Evolutionary conservation across 1,140 invertebrate genomes (phyloP).

Genomic region (Leptoteleia sp.): DNA sequence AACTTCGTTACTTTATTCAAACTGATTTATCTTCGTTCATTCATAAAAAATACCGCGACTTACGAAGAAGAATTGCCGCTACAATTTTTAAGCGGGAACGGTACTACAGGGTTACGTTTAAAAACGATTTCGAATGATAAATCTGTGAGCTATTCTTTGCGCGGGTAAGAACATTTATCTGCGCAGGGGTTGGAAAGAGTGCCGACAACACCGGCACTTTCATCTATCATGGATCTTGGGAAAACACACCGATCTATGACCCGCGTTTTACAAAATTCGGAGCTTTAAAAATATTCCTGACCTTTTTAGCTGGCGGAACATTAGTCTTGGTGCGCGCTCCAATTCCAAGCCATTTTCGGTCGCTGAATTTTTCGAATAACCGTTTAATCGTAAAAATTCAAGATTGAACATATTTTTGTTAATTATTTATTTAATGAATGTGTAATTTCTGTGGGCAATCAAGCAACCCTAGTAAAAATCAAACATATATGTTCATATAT

Average conservation of each 20-base stretch:
- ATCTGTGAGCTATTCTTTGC: constrained; percentile 76
- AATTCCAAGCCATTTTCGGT: background rate
- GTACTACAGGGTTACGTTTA: constrained; percentile 41
- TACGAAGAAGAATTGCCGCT: constrained; percentile 53
- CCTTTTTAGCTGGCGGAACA: constrained; percentile 21
- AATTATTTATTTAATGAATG: too few species aligned
- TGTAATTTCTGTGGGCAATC: too few species aligned
- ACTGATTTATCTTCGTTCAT: constrained; percentile 33
- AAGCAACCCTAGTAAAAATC: too few species aligned
- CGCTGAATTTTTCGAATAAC: background rate
- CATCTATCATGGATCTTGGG: constrained; percentile 77
- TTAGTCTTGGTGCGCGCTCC: constrained; percentile 14
- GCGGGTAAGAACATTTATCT: constrained; percentile 77
- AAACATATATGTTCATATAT: too few species aligned
- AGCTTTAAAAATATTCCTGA: constrained; percentile 60
- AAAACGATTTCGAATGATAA: constrained; percentile 77
- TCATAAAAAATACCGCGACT: constrained; percentile 56
- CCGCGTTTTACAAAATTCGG: constrained; percentile 72
- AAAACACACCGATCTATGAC: constrained; percentile 77
- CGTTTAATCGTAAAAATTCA: background rate
- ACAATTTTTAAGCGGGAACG: constrained; percentile 50
- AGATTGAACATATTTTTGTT: too few species aligned
- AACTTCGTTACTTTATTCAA: constrained; percentile 24
- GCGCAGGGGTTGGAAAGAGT: constrained; percentile 72
- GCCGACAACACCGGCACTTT: constrained; percentile 73